Base-by-base conservation (phyloP, 1,140 invertebrate genomes). In the Hesperophylax magnus region DNA sequence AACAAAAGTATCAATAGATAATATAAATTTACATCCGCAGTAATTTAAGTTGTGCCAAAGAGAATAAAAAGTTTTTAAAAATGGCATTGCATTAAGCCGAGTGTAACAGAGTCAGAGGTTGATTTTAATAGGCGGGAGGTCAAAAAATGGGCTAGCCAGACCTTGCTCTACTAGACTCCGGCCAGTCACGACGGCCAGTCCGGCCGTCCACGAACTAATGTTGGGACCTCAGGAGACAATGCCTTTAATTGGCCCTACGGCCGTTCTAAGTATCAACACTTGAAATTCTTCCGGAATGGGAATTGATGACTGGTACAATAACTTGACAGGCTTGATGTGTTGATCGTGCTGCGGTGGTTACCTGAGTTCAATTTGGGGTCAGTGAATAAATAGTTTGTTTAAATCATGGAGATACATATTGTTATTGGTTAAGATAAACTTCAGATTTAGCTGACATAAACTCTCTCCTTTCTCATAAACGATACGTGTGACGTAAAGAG, bases 101-200 rank as follows among this genome's bases (percentile, higher is more conserved):
- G 20, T 14, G 58, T 61, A n/a, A 9, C 18, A 20, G 58, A 61
- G 58, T 61, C 58, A 18, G 18, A 24, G 58, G 58, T 61, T 24
- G 24, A 61, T 11, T 61, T 24, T 61, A 61, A 61, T 61, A 15
- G 20, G 18, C 14, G 15, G 18, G 58, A 61, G 58, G 58, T 61
- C 20, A 61, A 61, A 60, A 61, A 58, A 61, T 61, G 58, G 58
- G 58, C 24, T 15, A 20, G 18, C 58, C 58, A 61, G 58, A 61
- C 58, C 58, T 61, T 61, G 58, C 58, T 61, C 58, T 18, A 61
- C 58, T 61, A 61, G 58, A 61, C 58, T 4, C 18, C 2, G 4
- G 24, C 39, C 18, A 61, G 58, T 61, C 58, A 61, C 58, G 58
- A 61, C 58, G 14, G 56, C 6, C 56, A n/a, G n/a, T 17, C 8